Evolutionary conservation across 2,113 vertebrate species (phyloP).

Genomic region (Perca fluviatilis): DNA sequence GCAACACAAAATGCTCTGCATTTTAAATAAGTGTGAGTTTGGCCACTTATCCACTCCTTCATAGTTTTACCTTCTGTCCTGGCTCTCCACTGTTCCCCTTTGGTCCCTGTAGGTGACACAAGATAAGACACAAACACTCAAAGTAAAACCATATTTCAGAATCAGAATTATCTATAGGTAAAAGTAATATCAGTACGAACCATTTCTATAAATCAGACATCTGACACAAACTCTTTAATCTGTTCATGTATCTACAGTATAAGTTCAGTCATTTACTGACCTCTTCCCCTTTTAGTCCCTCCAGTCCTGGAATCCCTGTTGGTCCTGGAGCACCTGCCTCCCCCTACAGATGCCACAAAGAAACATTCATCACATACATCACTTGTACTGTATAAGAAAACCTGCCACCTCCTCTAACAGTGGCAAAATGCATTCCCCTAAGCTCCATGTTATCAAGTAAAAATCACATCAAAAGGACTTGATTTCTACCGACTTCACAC

Average conservation of each 20-base stretch:
- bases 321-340: conserved; percentile 75
- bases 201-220: neutral
- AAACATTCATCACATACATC: neutral
- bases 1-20: neutral
- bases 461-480: neutral
- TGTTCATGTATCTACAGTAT: neutral
- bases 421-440: neutral
- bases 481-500: neutral
- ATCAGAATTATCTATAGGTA: neutral
- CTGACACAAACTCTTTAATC: neutral
- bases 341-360: conserved; percentile 74
- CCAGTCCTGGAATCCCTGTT: conserved; percentile 75
- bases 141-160: neutral
- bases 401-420: neutral
- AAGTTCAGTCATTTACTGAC: conserved; percentile 57
- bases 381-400: neutral
- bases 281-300: conserved; percentile 74
- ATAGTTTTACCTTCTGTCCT: conserved; percentile 88
- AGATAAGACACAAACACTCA: neutral
- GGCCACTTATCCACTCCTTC: rapidly evolving
- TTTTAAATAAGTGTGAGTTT: neutral
- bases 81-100: conserved; percentile 89
- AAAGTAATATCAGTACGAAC: too few species aligned
- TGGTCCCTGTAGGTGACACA: conserved; percentile 83
- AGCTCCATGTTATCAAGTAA: neutral